Evolutionary conservation across 2,797 vertebrate genomes (phyloP).

Genomic region (Spinus pinus): DNA sequence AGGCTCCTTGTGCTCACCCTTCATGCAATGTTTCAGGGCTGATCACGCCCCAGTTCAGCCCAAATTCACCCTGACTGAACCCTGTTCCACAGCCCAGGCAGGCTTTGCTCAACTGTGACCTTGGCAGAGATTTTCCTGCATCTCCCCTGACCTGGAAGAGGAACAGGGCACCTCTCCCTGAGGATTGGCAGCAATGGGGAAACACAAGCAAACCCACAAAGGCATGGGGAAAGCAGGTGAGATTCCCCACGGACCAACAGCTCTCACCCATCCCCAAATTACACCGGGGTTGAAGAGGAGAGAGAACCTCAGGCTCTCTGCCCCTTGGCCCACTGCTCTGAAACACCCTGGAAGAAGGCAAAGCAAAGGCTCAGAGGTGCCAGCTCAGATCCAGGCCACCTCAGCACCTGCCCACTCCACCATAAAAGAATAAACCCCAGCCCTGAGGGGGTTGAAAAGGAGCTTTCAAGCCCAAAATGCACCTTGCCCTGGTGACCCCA

Average conservation of each 20-base stretch:
- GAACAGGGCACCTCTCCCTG: not conserved
- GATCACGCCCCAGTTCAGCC: rapidly evolving
- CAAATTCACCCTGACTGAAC: not conserved
- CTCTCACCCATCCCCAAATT: not conserved
- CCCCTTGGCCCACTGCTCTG: rapidly evolving
- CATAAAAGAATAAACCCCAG: not conserved
- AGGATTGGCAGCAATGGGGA: not conserved
- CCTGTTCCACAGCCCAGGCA: not conserved
- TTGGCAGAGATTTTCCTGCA: not conserved
- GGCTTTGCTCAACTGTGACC: rapidly evolving
- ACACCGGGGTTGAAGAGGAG: rapidly evolving
- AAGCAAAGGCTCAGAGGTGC: not conserved
- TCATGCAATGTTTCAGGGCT: rapidly evolving
- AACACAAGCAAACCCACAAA: not conserved
- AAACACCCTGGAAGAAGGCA: not conserved
- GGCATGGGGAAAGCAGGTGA: not conserved
- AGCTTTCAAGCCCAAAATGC: not conserved
- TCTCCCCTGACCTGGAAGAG: not conserved
- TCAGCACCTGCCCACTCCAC: not conserved
- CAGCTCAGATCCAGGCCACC: not conserved
- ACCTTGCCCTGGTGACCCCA: not conserved
- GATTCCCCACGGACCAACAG: not conserved
- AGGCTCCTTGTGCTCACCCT: not conserved
- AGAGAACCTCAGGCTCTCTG: not conserved
- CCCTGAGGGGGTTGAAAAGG: not conserved